These are phyloP conservation scores for Chrosomus eos DNA, from an alignment of 2,797 vertebrate species.

Conservation along the genomic window DNA sequence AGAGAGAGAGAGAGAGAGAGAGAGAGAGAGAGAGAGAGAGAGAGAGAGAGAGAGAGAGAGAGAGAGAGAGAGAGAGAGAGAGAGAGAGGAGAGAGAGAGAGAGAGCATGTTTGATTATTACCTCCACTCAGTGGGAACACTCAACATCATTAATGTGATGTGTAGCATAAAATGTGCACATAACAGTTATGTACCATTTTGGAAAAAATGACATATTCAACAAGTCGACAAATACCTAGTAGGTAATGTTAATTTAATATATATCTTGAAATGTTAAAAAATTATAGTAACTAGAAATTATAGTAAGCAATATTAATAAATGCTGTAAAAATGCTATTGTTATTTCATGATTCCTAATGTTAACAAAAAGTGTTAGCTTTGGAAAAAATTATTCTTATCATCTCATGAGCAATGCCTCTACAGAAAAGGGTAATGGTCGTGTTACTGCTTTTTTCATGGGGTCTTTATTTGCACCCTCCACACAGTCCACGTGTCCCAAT, in stretches of 20 bases:
- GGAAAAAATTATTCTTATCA: conserved; percentile 51
- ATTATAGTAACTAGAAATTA: background rate
- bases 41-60: no score
- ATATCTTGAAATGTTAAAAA: background rate
- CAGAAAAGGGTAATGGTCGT: conserved; percentile 76
- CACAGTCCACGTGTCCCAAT: conserved; percentile 60
- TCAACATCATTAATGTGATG: no score
- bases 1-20: no score
- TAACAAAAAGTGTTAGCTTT: background rate
- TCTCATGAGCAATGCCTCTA: conserved; percentile 78
- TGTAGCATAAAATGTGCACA: no score
- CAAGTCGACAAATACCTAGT: background rate
- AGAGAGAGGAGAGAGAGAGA: no score
- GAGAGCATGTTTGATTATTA: no score
- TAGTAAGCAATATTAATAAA: background rate
- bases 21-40: no score
- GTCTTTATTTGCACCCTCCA: conserved; percentile 59
- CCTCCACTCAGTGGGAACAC: no score
- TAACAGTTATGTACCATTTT: background rate
- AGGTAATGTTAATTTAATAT: background rate
- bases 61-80: no score
- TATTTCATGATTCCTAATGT: background rate
- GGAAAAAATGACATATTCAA: background rate
- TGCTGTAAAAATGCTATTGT: background rate
- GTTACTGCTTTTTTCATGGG: conserved; percentile 66